A percentile compares a stretch with the other conserved stretches of the same genome.
These are phyloP conservation scores for Priocnemis perturbator DNA, from an alignment of 2,888 invertebrate genomes.

Conservation along the genomic window DNA sequence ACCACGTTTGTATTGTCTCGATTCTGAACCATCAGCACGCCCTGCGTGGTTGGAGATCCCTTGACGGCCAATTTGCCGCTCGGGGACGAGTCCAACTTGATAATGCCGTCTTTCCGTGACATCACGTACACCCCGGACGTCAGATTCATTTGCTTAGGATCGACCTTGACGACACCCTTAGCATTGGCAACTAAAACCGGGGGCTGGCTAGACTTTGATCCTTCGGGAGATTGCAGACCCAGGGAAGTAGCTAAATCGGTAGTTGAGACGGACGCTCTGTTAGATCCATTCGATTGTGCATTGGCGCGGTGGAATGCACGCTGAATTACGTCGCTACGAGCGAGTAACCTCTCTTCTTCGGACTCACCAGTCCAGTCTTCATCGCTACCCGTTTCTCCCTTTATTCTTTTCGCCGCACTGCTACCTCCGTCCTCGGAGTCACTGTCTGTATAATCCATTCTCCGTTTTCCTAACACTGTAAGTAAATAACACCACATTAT, in stretches of 20 bases:
- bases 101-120: conserved; percentile 86
- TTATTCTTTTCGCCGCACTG: conserved; percentile 77
- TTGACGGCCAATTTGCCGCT: conserved; percentile 76
- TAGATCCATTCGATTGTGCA: conserved; percentile 73
- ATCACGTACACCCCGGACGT: conserved; percentile 84
- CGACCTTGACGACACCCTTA: conserved; percentile 85
- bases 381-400: conserved; percentile 77
- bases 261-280: conserved; percentile 70
- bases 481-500: conserved; percentile 13
- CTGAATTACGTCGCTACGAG: conserved; percentile 72
- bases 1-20: conserved; percentile 66
- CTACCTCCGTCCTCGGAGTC: conserved; percentile 76
- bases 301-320: conserved; percentile 71
- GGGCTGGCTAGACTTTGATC: conserved; percentile 65
- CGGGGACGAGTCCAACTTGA: conserved; percentile 82
- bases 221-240: conserved; percentile 58
- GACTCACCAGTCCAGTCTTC: conserved; percentile 74
- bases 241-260: conserved; percentile 75
- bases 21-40: conserved; percentile 72
- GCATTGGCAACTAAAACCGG: conserved; percentile 77
- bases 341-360: conserved; percentile 73
- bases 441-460: conserved; percentile 75
- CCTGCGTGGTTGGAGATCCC: conserved; percentile 65
- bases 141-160: conserved; percentile 82
- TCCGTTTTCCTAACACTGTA: conserved; percentile 73